These are phyloP conservation scores for Chrysodeixis includens DNA, from an alignment of 2,888 invertebrate species.

Conservation along the genomic window DNA sequence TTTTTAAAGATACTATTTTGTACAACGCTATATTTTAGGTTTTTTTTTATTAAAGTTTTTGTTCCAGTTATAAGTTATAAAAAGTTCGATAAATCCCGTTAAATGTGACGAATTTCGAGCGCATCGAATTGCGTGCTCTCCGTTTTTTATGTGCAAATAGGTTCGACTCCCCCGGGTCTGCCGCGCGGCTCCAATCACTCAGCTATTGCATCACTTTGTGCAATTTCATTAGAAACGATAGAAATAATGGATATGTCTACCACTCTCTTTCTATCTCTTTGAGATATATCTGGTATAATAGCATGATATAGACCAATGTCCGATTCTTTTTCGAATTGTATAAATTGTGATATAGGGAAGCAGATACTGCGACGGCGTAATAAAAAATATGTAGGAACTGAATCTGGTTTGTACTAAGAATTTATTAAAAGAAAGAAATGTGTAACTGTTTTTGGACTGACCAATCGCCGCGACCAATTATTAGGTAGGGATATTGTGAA, in stretches of 20 bases:
- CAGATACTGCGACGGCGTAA: too few relatives aligned
- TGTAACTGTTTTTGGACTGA: too few relatives aligned
- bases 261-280: not conserved
- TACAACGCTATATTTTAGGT: too few relatives aligned
- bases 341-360: too few relatives aligned
- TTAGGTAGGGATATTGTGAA: too few relatives aligned
- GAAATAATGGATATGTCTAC: not conserved
- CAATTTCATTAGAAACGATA: not conserved
- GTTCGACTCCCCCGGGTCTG: not conserved
- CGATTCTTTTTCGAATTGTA: not conserved
- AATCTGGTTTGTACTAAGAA: too few relatives aligned
- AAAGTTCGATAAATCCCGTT: conserved; percentile 1
- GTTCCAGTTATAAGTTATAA: not conserved
- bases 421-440: too few relatives aligned
- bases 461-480: too few relatives aligned
- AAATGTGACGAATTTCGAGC: not conserved
- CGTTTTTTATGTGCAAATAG: conserved; percentile 1
- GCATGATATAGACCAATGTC: not conserved
- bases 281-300: not conserved
- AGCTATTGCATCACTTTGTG: conserved; percentile 5
- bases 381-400: too few relatives aligned
- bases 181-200: not conserved
- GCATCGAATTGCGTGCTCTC: not conserved
- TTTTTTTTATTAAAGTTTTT: not conserved
- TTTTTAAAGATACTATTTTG: too few relatives aligned